Conservation (phyloP, 2,113 vertebrate genomes). For the Eulemur rufifrons region DNA sequence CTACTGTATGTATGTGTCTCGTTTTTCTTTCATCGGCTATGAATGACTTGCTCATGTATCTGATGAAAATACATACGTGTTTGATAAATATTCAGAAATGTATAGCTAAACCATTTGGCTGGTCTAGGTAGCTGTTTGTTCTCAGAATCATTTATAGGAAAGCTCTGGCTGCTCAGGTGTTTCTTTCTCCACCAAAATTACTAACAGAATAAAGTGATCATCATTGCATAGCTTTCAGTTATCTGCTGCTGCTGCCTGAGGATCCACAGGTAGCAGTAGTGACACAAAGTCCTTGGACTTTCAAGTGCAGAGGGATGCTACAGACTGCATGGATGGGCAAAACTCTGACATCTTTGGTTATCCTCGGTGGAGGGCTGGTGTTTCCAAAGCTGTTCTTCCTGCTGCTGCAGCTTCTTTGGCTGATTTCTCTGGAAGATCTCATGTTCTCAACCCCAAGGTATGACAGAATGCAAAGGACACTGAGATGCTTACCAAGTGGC, state of each 20-base stretch:
- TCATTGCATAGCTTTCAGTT: not conserved
- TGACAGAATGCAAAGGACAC: constrained; percentile 51
- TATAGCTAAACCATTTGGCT: not conserved
- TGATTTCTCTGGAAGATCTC: constrained; percentile 62
- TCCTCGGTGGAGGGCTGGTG: constrained; percentile 67
- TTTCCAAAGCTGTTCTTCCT: constrained; percentile 53
- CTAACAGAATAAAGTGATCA: not conserved
- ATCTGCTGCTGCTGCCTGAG: not conserved
- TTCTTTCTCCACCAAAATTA: not conserved
- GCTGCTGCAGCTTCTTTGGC: constrained; percentile 10
- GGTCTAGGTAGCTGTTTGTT: not conserved
- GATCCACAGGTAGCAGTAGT: not conserved
- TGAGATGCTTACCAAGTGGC: constrained; percentile 56
- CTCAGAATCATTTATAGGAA: not conserved
- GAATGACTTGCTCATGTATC: constrained; percentile 37
- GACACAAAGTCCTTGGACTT: not conserved
- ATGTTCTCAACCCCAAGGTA: constrained; percentile 50
- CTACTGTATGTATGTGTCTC: not conserved
- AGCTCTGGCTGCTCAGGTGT: not conserved
- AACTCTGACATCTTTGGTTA: not conserved
- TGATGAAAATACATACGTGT: not conserved
- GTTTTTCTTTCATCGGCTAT: not conserved
- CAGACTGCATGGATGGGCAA: constrained; percentile 10
- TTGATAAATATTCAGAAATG: not conserved
- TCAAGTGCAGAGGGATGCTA: not conserved